Base-by-base conservation (phyloP, 2,888 invertebrate species). In the Micoletzkya japonica region DNA sequence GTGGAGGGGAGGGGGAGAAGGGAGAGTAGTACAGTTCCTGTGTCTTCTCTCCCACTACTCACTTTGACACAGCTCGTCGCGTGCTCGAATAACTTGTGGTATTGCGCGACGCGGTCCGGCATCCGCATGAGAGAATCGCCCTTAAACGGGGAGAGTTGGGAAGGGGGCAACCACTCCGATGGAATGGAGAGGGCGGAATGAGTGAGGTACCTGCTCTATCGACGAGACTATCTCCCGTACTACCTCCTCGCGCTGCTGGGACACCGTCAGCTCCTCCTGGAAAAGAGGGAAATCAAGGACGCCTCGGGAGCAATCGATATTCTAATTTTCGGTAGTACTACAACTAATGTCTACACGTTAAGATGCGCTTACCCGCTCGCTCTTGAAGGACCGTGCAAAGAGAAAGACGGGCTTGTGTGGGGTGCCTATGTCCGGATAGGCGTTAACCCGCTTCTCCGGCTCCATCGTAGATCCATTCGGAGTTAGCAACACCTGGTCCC, bases 401-500 rank as follows among this genome's bases (percentile, higher is more conserved):
- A 57, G 49, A 32, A 50, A 68, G 58, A 68, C 58, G 20, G 68
- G 68, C 24, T 68, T 68, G 44, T 28, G 10, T 49, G 34, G 44
- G 32, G 30, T 54, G 57, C 57, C 57, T 4, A 24, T 3, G 17
- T 58, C 34, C 32, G 39, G 44, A 20, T 57, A 68, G 30, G 26
- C 44, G 0, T 32, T 28, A 0, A 68, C 68, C 26, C 58, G 17
- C 58, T 68, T 57, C 14, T 68, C 58, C 6, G 32, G 4, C 26
- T 68, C 68, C 68, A 68, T 68, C 24, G 32, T 39, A 17, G 49
- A 28, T 1, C 68, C 68, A 57, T 39, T 58, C 34, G 24, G 20
- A n/a, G 68, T 49, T 28, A 68, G 68, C 1, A 68, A 34, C 57
- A 68, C 20, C 24, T 68, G 68, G 54, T 66, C 64, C 26, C 54